Conservation (phyloP, 2,888 invertebrate species). For the Thumatha senex region DNA sequence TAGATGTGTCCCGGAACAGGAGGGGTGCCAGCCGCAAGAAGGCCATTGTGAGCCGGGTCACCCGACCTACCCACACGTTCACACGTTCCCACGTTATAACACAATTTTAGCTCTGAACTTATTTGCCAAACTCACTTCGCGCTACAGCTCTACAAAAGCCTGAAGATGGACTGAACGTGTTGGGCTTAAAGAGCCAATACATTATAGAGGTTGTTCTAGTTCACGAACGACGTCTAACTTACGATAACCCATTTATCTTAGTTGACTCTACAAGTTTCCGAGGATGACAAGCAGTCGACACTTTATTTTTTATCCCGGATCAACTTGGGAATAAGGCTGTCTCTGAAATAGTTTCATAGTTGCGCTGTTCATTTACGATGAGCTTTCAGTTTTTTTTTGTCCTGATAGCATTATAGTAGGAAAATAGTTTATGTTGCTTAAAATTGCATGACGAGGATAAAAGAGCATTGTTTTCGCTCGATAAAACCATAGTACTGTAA, state of each 20-base stretch:
- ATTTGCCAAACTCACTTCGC: neutral
- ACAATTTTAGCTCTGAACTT: neutral
- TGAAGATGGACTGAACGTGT: conserved; percentile 8
- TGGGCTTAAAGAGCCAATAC: conserved; percentile 10
- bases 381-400: conserved; percentile 8
- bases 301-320: conserved; percentile 20
- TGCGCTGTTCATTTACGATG: conserved; percentile 12
- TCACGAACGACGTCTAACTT: conserved; percentile 13
- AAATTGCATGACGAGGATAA: neutral
- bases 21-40: too few species aligned
- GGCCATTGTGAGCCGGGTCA: too few species aligned
- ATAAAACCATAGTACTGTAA: neutral
- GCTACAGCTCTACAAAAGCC: neutral
- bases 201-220: neutral
- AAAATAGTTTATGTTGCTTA: neutral
- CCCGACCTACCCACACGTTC: too few species aligned
- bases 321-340: conserved; percentile 16
- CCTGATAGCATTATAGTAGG: neutral
- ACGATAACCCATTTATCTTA: conserved; percentile 31
- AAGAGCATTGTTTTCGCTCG: neutral
- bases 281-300: conserved; percentile 24
- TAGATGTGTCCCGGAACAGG: too few species aligned
- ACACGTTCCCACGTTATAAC: too few species aligned
- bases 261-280: conserved; percentile 28
- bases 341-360: conserved; percentile 11